Evolutionary conservation across 1,140 invertebrate genomes (phyloP).

Genomic region (Hyposmocoma kahamanoa): DNA sequence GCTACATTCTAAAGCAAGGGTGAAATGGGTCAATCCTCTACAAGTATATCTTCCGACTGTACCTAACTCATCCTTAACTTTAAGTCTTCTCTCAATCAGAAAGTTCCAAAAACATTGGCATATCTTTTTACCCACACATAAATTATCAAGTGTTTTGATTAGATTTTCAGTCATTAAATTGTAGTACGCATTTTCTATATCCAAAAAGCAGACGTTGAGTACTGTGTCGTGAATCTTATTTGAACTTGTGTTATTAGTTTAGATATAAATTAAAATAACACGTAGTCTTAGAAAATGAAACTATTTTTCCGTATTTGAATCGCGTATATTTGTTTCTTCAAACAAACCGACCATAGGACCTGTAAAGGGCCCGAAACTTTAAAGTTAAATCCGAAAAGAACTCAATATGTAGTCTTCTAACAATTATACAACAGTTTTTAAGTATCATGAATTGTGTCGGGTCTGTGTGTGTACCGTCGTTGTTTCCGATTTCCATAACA

Average conservation of each 20-base stretch:
- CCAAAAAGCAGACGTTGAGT: conserved; percentile 5
- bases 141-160: neutral
- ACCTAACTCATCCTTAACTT: neutral
- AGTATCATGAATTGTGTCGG: too few relatives aligned
- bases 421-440: too few relatives aligned
- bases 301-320: too few relatives aligned
- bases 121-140: neutral
- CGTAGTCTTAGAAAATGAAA: too few relatives aligned
- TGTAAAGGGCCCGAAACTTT: too few relatives aligned
- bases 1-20: conserved; percentile 3
- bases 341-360: too few relatives aligned
- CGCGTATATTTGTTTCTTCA: too few relatives aligned
- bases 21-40: conserved; percentile 2
- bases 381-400: too few relatives aligned
- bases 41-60: neutral
- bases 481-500: too few relatives aligned
- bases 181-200: conserved; percentile 6
- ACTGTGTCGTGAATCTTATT: neutral
- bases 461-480: too few relatives aligned
- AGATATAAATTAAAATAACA: too few relatives aligned
- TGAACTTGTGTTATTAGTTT: neutral
- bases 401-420: too few relatives aligned
- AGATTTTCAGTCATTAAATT: neutral
- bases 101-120: conserved; percentile 2
- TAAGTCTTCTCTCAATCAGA: neutral